These are phyloP conservation scores for Napeogenes inachia DNA, from an alignment of 2,888 invertebrate genomes.

Conservation along the genomic window DNA sequence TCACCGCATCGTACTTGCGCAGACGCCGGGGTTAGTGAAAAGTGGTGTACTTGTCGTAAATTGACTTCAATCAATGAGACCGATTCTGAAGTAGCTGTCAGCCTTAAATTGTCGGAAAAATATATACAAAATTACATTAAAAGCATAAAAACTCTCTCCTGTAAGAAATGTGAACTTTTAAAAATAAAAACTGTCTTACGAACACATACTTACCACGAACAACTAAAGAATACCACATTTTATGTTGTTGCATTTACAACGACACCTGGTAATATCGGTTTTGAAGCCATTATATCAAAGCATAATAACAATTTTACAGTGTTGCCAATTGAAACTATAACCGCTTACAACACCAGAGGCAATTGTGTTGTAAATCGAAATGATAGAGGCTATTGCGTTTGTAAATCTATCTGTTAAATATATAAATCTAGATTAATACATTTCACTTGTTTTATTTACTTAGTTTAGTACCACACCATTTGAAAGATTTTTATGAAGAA, in stretches of 20 bases:
- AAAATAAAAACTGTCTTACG: slow-evolving; percentile 67
- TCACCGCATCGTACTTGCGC: slow-evolving; percentile 79
- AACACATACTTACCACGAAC: slow-evolving; percentile 45
- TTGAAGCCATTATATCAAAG: slow-evolving; percentile 80
- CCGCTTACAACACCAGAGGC: slow-evolving; percentile 45
- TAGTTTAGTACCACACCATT: no score
- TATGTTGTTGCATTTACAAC: slow-evolving; percentile 81
- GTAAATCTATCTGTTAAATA: slow-evolving; percentile 35
- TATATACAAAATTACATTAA: slow-evolving; percentile 40
- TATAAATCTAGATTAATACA: slow-evolving; percentile 14
- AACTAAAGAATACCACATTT: slow-evolving; percentile 46
- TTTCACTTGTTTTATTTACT: slow-evolving; percentile 4
- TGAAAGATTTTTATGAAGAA: no score
- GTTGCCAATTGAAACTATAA: slow-evolving; percentile 70
- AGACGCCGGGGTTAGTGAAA: slow-evolving; percentile 80
- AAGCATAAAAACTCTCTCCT: slow-evolving; percentile 42
- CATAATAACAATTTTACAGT: slow-evolving; percentile 54
- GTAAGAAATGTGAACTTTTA: slow-evolving; percentile 70
- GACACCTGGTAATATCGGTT: slow-evolving; percentile 79
- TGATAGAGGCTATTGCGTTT: slow-evolving; percentile 49
- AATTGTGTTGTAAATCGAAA: slow-evolving; percentile 41
- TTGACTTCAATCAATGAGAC: slow-evolving; percentile 54
- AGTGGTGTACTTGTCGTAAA: slow-evolving; percentile 85
- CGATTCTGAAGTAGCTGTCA: slow-evolving; percentile 58
- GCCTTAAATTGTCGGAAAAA: slow-evolving; percentile 55